Evolutionary conservation across 2,113 vertebrate species (phyloP).

Genomic region (Ornithorhynchus anatinus): DNA sequence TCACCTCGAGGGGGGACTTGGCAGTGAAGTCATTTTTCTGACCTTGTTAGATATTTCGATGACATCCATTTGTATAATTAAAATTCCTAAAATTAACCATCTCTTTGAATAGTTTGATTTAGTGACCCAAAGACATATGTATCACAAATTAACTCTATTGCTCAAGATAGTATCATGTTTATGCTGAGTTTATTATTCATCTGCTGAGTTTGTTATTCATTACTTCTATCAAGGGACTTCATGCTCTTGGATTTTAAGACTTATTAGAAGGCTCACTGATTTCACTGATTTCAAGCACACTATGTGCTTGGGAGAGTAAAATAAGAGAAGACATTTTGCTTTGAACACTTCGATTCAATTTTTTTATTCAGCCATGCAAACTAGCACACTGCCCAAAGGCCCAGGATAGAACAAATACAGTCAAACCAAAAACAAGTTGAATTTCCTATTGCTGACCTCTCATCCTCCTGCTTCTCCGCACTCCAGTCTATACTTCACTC

Average conservation of each 20-base stretch:
- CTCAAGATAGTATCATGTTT: too few relatives aligned
- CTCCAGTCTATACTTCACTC: too few relatives aligned
- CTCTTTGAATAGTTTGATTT: background rate
- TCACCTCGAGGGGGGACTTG: background rate
- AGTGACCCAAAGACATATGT: too few relatives aligned
- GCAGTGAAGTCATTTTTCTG: too few relatives aligned
- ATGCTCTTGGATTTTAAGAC: background rate
- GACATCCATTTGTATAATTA: background rate
- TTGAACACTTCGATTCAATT: background rate
- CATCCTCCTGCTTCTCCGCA: too few relatives aligned
- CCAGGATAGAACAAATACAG: too few relatives aligned
- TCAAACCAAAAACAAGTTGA: too few relatives aligned
- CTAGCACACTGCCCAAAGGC: background rate
- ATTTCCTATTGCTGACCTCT: too few relatives aligned
- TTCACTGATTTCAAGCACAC: too few relatives aligned
- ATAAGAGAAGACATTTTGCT: background rate
- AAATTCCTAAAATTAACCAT: conserved; percentile 7
- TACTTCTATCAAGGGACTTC: background rate
- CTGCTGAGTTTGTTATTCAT: background rate
- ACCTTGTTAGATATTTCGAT: too few relatives aligned
- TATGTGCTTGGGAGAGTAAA: background rate
- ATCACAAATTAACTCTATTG: too few relatives aligned
- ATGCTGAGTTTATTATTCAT: background rate
- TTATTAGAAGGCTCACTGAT: background rate
- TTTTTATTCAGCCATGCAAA: background rate